Base-by-base conservation (phyloP, 1,140 invertebrate species). In the Polyergus mexicanus region DNA sequence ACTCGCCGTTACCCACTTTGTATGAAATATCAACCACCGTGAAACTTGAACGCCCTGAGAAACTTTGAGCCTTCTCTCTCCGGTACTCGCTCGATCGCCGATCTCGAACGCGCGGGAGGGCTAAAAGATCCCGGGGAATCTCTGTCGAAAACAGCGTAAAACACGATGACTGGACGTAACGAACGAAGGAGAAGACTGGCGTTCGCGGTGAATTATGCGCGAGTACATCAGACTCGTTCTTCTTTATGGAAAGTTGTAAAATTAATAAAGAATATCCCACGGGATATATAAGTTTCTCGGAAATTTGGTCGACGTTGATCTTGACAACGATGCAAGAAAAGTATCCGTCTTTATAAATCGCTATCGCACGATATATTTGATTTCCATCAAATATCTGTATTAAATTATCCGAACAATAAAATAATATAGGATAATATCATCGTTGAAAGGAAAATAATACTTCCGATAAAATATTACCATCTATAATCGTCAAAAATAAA, bases 1-100 rank as follows among this genome's bases (percentile, higher is more conserved):
- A 92, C 91, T 86, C 47, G 6, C 87, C 89, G 89, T 94, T 93
- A 92, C 91, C 85, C 89, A 85, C 90, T 94, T 90, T 95, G 94
- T 95, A 95, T 95, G 94, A 94, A 95, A 95, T 95, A 95, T 95
- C 94, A 95, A 95, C 93, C 94, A 94, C 92, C 93, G 88, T 94
- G 94, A 95, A 95, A 95, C 91, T 93, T 88, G 94, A 95, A 94
- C 93, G 86, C 86, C 94, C 94, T 95, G 94, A 95, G 94, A 95
- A 95, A 94, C 94, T 93, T 93, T 44, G 90, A 85, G 51, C 84
- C 89, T 92, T 72, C 84, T 90, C 83, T 91, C 78, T 35, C 66
- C 68, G 22, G 80, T 54, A 62, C 68, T 81, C 63, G 63, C 77
- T 85, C 65, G 86, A 87, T 78, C 68, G 76, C 54, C 89, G 60